Evolutionary conservation across 2,113 vertebrate species (phyloP), one percentile per base, ranked within the genome.

Genomic region (Tenebrosternarchus preto): DNA sequence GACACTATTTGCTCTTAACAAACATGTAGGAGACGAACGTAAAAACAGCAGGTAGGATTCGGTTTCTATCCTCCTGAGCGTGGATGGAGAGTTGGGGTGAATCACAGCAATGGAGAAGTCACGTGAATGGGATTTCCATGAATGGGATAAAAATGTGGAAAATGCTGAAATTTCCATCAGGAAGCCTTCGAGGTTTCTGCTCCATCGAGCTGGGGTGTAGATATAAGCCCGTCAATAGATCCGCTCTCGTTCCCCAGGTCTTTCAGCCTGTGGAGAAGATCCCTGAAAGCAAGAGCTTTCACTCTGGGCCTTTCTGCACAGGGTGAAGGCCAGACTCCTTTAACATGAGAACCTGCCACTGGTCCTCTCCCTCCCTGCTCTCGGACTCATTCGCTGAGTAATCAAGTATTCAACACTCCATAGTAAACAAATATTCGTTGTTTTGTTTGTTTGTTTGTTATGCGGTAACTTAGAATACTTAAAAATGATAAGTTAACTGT

Each of bases 61-160:
- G 36, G 53, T 59, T 59, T 31, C 72, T 25, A 20, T 61, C 43
- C 43, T 50, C 43, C 0, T 50, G 43, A 9, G 43, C 12, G 61
- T 63, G 36, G 9, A 27, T 0, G 4, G 27, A 22, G 36, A 24
- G 61, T 63, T n/a, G 1, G 57, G 7, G 17, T 20, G 61, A 46
- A 61, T 61, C 55, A 36, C 55, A 17, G 20, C 15, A 39, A 36
- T 19, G 0, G 60, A 43, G 15, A 61, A 1, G 22, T 63, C 27
- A 1, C 0, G n/a, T 22, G 61, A 56, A n/a, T n/a, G n/a, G n/a
- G n/a, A n/a, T n/a, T 76, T 29, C 56, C 24, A 61, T 3, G 22
- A 56, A 63, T 59, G 61, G 61, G 73, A 60, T 74, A 39, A 74
- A 74, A 43, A 61, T 61, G n/a, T 50, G 16, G 22, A 63, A 46